Percentiles rank a stretch among this genome's conserved stretches.
Evolutionary conservation across 2,797 vertebrate species (phyloP).

Genomic region (Acridotheres tristis): DNA sequence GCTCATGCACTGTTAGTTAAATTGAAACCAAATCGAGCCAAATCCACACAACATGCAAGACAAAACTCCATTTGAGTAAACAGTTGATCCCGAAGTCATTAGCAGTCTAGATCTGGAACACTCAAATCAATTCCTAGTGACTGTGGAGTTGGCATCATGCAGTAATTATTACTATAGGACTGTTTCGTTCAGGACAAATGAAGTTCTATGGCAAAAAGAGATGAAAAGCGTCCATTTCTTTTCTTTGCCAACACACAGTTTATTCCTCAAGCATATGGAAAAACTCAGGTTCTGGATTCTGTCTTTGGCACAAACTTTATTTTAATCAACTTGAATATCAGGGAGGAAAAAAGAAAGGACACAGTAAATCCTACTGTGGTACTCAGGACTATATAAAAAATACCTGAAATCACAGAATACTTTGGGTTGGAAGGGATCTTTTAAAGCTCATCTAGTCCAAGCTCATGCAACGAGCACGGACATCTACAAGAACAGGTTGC

Average conservation of each 20-base stretch:
- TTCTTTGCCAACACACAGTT: neutral
- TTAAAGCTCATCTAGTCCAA: neutral
- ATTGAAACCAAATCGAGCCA: neutral
- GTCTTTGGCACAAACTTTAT: neutral
- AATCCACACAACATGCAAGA: neutral
- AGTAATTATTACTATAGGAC: neutral
- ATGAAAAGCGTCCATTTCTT: neutral
- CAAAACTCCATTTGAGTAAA: neutral
- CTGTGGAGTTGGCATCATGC: neutral
- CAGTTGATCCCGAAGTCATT: neutral
- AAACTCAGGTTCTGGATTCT: neutral
- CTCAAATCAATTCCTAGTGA: neutral
- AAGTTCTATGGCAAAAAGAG: neutral
- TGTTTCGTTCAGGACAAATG: neutral
- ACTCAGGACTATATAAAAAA: neutral
- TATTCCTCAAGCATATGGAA: neutral
- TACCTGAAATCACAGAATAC: neutral
- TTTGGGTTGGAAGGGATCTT: neutral
- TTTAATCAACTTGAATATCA: neutral
- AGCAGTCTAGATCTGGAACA: neutral
- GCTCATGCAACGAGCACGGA: rapidly evolving
- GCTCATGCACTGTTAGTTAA: neutral
- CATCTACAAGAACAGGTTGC: neutral
- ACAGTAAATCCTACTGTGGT: neutral
- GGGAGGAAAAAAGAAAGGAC: neutral